Evolutionary conservation across 2,113 vertebrate genomes (phyloP), one percentile per base, ranked within the genome.

Genomic region (Dissostichus mawsoni): DNA sequence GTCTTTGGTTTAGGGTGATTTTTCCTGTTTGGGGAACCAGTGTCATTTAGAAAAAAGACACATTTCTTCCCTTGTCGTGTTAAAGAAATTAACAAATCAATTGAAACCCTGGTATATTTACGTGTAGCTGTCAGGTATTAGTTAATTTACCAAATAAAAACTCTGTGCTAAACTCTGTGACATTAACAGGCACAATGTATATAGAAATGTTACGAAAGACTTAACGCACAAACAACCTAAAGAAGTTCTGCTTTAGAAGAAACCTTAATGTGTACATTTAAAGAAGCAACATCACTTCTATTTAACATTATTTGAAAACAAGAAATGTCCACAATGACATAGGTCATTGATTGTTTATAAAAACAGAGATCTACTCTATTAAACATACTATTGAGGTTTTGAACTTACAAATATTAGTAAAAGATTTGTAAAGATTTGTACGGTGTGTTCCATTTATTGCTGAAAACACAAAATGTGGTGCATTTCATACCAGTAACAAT

Each of bases 111-210:
- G 59, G 64, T 78, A 63, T 52, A 84, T 76, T 55, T 48, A 17
- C 59, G 25, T 53, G 8, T 57, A 78, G 51, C 69, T 79, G 16
- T 25, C 74, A 51, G 48, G 33, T 64, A 57, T 47, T 11, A 80
- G 71, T 58, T 61, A 25, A 10, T 67, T 59, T 48, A 50, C 23
- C 51, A 48, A 0, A 66, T 58, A 55, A 33, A 85, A 57, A 23
- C 48, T 29, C 75, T 63, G 57, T 65, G 20, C 69, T 59, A 41
- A 75, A 63, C 47, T 63, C 29, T 45, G 17, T 74, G 66, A 76
- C 17, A n/a, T 74, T 29, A 61, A 66, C 10, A 75, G 74, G 84
- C 76, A 88, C 87, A 87, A 25, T 73, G 79, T 80, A 75, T 7
- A 76, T 70, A 81, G 47, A 69, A 23, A 53, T 57, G n/a, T 59